Conservation (phyloP, 2,888 invertebrate species). For the Drosophila melanosoma region DNA sequence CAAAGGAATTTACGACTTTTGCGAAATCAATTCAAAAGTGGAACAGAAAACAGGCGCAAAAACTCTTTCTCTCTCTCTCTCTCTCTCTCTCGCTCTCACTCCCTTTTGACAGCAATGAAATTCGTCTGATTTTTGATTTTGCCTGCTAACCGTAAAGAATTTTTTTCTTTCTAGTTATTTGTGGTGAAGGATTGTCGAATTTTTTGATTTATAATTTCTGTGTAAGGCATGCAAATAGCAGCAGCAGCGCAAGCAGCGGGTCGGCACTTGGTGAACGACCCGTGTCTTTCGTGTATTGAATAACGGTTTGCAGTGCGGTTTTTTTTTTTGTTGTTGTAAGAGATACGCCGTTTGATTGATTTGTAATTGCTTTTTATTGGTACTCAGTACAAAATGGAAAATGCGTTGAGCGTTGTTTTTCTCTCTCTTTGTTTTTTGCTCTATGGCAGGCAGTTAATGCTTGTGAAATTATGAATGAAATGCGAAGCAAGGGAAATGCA, state of each 20-base stretch:
- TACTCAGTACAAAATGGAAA: slow-evolving; percentile 7
- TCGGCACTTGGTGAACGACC: slow-evolving; percentile 5
- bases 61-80: background rate
- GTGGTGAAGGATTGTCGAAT: slow-evolving; percentile 34
- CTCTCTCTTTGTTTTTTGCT: background rate
- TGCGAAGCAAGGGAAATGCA: background rate
- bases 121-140: slow-evolving; percentile 46
- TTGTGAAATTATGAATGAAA: slow-evolving; percentile 7
- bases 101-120: background rate
- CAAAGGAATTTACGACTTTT: slow-evolving; percentile 79
- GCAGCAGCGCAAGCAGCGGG: background rate
- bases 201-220: slow-evolving; percentile 59
- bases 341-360: slow-evolving; percentile 59
- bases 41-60: slow-evolving; percentile 52
- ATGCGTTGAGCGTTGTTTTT: slow-evolving; percentile 1
- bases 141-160: slow-evolving; percentile 12
- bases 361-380: slow-evolving; percentile 70
- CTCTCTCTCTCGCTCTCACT: background rate
- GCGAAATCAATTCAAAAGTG: slow-evolving; percentile 76
- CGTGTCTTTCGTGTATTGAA: slow-evolving; percentile 29
- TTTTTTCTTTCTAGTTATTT: slow-evolving; percentile 16
- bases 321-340: slow-evolving; percentile 30
- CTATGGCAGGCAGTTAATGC: slow-evolving; percentile 7
- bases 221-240: background rate
- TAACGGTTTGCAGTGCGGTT: slow-evolving; percentile 31